These are phyloP conservation scores for Subacronicta megacephala DNA, from an alignment of 2,888 invertebrate species.

Conservation along the genomic window DNA sequence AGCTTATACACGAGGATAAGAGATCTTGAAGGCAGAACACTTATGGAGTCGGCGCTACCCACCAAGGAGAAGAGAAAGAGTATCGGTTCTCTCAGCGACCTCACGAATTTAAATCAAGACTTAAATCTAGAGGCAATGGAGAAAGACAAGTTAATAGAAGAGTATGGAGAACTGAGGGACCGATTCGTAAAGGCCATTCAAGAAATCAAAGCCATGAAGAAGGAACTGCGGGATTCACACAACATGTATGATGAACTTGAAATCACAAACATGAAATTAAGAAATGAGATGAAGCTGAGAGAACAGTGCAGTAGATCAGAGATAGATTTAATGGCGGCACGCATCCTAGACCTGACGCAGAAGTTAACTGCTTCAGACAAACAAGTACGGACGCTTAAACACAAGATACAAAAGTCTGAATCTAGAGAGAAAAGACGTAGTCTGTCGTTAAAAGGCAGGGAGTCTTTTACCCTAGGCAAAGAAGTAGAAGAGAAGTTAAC, in stretches of 20 bases:
- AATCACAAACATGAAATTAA: conserved; percentile 93
- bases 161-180: conserved; percentile 93
- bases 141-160: conserved; percentile 94
- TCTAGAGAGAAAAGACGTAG: conserved; percentile 94
- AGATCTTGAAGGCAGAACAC: conserved; percentile 91
- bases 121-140: conserved; percentile 93
- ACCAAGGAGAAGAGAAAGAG: conserved; percentile 91
- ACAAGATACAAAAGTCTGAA: conserved; percentile 94
- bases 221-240: conserved; percentile 94
- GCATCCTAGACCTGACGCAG: conserved; percentile 95
- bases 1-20: conserved; percentile 92
- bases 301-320: conserved; percentile 92
- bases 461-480: conserved; percentile 94
- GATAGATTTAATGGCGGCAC: conserved; percentile 94
- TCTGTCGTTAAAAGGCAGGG: conserved; percentile 94
- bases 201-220: conserved; percentile 95
- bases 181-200: conserved; percentile 95
- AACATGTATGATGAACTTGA: conserved; percentile 94
- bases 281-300: conserved; percentile 92
- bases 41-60: conserved; percentile 79
- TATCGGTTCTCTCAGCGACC: conserved; percentile 94
- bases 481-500: conserved; percentile 95
- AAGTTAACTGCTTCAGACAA: conserved; percentile 95
- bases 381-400: conserved; percentile 94
- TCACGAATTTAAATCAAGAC: conserved; percentile 94